Conservation (phyloP, 1,140 invertebrate species). For the Ridgeia piscesae region DNA sequence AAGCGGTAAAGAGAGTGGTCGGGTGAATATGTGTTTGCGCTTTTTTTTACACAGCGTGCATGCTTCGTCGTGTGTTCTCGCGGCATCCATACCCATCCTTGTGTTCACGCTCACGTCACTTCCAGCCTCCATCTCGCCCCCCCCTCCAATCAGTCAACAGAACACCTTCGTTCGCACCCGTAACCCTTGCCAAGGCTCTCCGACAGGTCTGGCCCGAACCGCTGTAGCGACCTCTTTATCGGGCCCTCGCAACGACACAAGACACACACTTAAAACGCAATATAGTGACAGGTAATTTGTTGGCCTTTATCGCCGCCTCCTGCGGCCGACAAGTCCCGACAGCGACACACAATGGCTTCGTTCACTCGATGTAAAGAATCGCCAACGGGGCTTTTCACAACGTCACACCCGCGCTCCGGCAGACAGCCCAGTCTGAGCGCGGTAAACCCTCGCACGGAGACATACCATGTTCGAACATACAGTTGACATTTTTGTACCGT, state of each 20-base stretch:
- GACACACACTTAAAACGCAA: constrained; percentile 5
- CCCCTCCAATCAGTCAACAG: neutral
- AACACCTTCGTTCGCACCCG: neutral
- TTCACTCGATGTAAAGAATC: neutral
- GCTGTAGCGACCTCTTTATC: neutral
- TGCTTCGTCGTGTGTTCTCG: neutral
- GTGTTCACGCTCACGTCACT: neutral
- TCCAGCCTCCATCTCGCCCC: neutral
- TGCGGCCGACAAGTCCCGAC: neutral
- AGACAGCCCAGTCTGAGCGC: too few species aligned
- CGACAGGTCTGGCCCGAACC: neutral
- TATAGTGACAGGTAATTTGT: neutral
- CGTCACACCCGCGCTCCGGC: neutral
- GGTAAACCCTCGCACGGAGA: neutral
- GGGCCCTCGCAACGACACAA: neutral
- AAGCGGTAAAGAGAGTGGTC: too few species aligned
- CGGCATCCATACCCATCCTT: neutral
- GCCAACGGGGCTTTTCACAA: neutral
- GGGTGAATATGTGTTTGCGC: too few species aligned
- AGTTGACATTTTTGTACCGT: neutral
- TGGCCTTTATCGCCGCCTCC: neutral
- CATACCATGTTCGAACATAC: neutral
- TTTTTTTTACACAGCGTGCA: too few species aligned
- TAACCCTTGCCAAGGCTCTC: neutral
- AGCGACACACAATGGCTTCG: neutral